phyloP scores from a whole-genome alignment of 2,113 vertebrate species.

The Vulpes vulpes region DNA sequence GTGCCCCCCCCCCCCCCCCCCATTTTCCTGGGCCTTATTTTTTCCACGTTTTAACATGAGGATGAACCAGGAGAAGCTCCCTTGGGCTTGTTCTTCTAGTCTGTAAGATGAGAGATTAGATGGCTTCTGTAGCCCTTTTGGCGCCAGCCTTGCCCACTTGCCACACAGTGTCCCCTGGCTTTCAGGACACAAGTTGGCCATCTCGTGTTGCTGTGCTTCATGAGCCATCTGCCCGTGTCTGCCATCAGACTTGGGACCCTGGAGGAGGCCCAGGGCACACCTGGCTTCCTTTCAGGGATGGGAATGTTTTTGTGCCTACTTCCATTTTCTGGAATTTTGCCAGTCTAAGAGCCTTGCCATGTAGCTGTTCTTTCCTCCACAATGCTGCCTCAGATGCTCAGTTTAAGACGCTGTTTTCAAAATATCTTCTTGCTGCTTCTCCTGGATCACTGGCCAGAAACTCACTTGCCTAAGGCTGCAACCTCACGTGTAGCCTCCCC shows the following conservation, averaged over 20 bases:
- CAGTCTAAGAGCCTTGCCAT: not conserved
- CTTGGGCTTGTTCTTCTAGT: not conserved
- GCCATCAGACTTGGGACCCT: not conserved
- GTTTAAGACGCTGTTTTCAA: constrained; percentile 15
- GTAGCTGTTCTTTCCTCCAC: constrained; percentile 47
- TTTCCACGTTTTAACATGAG: not conserved
- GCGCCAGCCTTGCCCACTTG: not conserved
- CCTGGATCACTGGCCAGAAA: constrained; percentile 40
- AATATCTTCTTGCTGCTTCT: constrained; percentile 68
- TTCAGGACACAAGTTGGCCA: not conserved
- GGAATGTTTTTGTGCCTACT: not conserved
- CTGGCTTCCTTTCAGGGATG: not conserved
- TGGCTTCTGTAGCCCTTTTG: not conserved
- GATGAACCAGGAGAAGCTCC: not conserved
- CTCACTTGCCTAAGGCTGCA: constrained; percentile 36
- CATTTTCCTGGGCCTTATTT: not conserved
- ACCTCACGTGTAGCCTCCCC: not conserved
- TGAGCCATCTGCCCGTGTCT: not conserved
- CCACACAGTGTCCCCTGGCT: not conserved
- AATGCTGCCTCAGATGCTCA: not conserved
- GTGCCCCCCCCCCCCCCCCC: not conserved
- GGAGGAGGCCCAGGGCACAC: not conserved
- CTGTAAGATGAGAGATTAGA: not conserved
- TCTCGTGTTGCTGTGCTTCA: not conserved
- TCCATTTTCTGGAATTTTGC: constrained; percentile 21